Conservation (phyloP, 2,113 vertebrate genomes). For the Mus pahari region DNA sequence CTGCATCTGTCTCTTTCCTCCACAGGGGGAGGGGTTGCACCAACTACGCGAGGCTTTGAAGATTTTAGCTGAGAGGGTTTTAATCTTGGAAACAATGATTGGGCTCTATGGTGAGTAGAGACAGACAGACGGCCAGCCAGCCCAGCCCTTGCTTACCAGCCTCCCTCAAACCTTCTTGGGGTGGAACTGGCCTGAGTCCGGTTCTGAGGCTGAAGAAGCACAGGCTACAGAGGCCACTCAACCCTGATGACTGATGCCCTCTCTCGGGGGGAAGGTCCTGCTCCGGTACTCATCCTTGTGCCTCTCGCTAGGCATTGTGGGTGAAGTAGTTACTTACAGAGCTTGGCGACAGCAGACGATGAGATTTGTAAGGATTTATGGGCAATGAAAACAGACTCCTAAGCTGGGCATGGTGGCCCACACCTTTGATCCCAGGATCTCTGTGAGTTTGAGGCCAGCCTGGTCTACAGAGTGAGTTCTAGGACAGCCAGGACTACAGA, state of each 20-base stretch:
- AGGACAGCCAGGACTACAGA: not conserved
- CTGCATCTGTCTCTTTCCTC: slow-evolving; percentile 98
- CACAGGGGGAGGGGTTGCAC: slow-evolving; percentile 99
- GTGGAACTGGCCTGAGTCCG: slow-evolving; percentile 34
- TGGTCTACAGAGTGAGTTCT: not conserved
- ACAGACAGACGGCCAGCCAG: slow-evolving; percentile 79
- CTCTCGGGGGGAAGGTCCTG: not conserved
- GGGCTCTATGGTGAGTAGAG: slow-evolving; percentile 99
- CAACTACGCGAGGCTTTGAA: slow-evolving; percentile 99
- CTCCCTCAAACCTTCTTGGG: slow-evolving; percentile 45
- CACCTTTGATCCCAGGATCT: not conserved
- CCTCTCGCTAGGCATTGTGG: not conserved
- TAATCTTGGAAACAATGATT: slow-evolving; percentile 99
- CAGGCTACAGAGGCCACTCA: not conserved
- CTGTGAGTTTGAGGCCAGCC: not conserved
- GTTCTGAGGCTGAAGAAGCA: slow-evolving; percentile 43
- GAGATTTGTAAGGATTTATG: slow-evolving; percentile 39
- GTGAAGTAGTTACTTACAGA: not conserved
- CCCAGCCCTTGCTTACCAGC: slow-evolving; percentile 58
- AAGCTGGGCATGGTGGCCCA: not conserved
- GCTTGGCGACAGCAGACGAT: not conserved
- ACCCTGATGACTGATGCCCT: not conserved
- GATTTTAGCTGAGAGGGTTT: slow-evolving; percentile 99
- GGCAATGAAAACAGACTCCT: slow-evolving; percentile 5
- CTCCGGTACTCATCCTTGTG: not conserved